Conservation (phyloP, 1,140 invertebrate species). For the Pygmarrhopalites habei region DNA sequence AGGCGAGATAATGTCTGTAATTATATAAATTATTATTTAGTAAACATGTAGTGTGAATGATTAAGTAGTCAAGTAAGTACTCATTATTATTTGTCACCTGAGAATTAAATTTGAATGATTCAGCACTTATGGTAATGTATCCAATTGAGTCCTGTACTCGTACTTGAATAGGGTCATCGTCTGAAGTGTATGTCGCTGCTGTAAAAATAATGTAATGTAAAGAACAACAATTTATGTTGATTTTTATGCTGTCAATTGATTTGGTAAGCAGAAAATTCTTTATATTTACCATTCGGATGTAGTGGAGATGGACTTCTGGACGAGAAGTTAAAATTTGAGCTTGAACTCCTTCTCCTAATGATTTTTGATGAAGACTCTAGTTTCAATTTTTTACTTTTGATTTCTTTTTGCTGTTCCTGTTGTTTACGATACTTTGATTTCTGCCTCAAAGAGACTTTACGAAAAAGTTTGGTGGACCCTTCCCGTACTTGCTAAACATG, state of each 20-base stretch:
- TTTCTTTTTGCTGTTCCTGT: not conserved
- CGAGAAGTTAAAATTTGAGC: constrained; percentile 11
- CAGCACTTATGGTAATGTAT: not conserved
- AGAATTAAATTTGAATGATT: not conserved
- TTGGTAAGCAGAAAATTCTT: no score
- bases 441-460: constrained; percentile 2
- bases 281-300: not conserved
- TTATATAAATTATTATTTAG: not conserved
- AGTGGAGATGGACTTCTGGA: constrained; percentile 9
- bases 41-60: no score
- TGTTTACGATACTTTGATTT: constrained; percentile 8
- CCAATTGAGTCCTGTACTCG: constrained; percentile 1
- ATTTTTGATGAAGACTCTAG: constrained; percentile 7
- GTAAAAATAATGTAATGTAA: not conserved
- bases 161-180: not conserved
- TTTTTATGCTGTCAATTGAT: no score
- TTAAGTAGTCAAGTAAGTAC: no score
- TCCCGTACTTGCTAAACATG: constrained; percentile 8
- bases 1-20: not conserved
- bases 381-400: constrained; percentile 6
- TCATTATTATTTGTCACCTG: not conserved
- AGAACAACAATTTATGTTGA: no score
- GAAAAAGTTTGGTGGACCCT: constrained; percentile 5
- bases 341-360: constrained; percentile 5
- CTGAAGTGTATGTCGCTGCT: not conserved